Base-by-base conservation (phyloP, 35 echinoderm and acorn worm genomes). In the Ophiothrix spiculata region DNA sequence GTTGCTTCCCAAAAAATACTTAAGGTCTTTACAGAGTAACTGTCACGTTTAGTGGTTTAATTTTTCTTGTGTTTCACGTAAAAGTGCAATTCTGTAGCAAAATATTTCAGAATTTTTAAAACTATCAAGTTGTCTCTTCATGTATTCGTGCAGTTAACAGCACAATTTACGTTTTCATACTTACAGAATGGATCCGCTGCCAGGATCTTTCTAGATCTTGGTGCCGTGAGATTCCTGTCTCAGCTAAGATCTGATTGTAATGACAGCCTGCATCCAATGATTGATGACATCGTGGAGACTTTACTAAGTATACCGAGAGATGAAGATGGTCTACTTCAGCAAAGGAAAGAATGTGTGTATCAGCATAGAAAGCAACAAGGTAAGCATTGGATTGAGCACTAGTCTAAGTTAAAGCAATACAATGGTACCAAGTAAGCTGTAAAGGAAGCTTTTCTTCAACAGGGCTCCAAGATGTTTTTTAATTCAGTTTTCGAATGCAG, bases 271-370 rank as follows among this genome's bases (percentile, higher is more conserved):
- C 89, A 94, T 25, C 45, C 77, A 35, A 39, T 85, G n/a, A 83
- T 98, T 21, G 95, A 98, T 89, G 85, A 86, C 32, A 98, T 88
- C 38, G 34, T 89, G 15, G 95, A 94, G 35, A 85, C 73, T 49
- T 86, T 98, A 19, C 82, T 94, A 4, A 94, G 86, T 32, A 82
- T 98, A 33, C 91, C 91, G 10, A 84, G 54, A 35, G 33, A 84
- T 35, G 81, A 84, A 1, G 31, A 64, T 35, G 42, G 42, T 28
- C 17, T n/a, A 4, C 1, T 36, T 36, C 15, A 23, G 32, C 76
- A 64, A 39, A 79, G 38, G n/a, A 54, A 60, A 25, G 85, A 60
- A 42, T 88, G 86, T 88, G 77, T 88, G 42, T 88, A 80, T 80
- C 77, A 80, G 34, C 74, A 77, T 16, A 76, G 56, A 34, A 32